Evolutionary conservation across 2,113 vertebrate genomes (phyloP), one percentile per base, ranked within the genome.

Genomic region (Vimba vimba): DNA sequence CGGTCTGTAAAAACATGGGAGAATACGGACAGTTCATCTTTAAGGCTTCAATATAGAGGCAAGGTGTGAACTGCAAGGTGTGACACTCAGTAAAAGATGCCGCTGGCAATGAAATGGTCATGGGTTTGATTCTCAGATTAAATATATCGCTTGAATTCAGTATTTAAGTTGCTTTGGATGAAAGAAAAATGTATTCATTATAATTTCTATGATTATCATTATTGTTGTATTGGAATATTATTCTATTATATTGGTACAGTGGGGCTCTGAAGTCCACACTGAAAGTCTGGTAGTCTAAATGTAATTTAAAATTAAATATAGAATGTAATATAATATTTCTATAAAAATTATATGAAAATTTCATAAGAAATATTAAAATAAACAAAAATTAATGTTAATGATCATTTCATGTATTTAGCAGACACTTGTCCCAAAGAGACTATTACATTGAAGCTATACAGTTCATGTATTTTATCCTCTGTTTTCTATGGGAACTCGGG

Each of bases 1-100:
- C 64, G 39, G 39, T 43, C 39, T 82, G 23, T 89, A 85, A 89
- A 87, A 79, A 66, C 85, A 81, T 33, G 75, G 77, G 23, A 73
- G 25, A 52, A 68, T 79, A 30, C 60, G 47, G 66, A 82, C 21
- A 39, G 36, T 59, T 50, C 25, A 75, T 88, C 82, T 84, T 52
- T 19, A 76, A 74, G 47, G 50, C 27, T 82, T 88, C 2, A 88
- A 81, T 75, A 68, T 12, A 69, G 52, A 69, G 6, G 55, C 6
- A 85, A 85, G 33, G 55, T 77, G 21, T 73, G 30, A 43, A 36
- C 60, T 69, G 43, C 43, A 45, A 45, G 43, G 43, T 45, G 8
- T 45, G 9, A 45, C 9, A 9, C 9, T 45, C 59, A 25, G 23
- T 25, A 62, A 8, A 60, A 60, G 23, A 60, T 23, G 7, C 7